Conservation (phyloP, 1,140 invertebrate genomes). For the Heliconius hewitsoni region DNA sequence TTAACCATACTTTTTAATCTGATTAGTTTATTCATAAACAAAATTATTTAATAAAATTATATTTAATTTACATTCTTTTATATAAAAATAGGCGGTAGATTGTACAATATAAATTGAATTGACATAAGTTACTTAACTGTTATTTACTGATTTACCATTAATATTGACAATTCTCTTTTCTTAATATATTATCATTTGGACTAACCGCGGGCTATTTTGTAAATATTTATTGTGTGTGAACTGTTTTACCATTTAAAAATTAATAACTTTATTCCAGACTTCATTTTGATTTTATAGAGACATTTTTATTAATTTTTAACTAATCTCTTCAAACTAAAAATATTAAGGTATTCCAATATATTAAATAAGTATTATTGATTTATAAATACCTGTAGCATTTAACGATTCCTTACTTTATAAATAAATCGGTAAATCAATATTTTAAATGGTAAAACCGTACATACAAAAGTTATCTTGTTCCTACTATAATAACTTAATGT, state of each 20-base stretch:
- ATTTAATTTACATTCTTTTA: no score
- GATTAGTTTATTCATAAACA: not conserved
- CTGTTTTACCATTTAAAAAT: conserved; percentile 27
- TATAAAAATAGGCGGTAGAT: conserved; percentile 6
- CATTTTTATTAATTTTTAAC: no score
- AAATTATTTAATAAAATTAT: not conserved
- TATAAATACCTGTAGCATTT: not conserved
- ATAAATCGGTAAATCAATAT: not conserved
- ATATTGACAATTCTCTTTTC: conserved; percentile 7
- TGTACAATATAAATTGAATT: not conserved
- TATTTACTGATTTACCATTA: conserved; percentile 26
- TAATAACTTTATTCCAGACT: not conserved
- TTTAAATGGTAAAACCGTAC: conserved; percentile 24
- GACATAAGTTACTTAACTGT: conserved; percentile 21
- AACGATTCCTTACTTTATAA: not conserved
- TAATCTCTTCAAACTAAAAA: no score
- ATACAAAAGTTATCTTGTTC: conserved; percentile 35
- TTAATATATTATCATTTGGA: conserved; percentile 16
- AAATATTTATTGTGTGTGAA: conserved; percentile 27
- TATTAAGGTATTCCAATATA: no score
- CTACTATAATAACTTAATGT: conserved; percentile 41
- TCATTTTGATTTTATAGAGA: not conserved
- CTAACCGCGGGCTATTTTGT: conserved; percentile 26
- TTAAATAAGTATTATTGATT: not conserved
- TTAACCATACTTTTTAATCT: no score